Evolutionary conservation across 2,797 vertebrate genomes (phyloP).

Genomic region (Dallia pectoralis): DNA sequence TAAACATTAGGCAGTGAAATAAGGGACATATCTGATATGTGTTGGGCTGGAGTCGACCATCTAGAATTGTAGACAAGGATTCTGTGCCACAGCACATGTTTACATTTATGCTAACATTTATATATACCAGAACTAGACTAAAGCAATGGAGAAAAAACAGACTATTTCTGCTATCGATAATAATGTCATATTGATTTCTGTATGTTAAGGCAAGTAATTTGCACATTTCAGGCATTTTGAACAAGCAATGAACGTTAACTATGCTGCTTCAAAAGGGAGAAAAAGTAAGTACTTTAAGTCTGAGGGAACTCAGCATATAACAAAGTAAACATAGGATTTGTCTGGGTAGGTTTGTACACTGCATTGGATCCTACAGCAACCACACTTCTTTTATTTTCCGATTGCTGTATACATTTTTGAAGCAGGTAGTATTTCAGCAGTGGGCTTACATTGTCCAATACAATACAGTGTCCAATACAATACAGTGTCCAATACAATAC

Average conservation of each 20-base stretch:
- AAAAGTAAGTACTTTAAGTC: slow-evolving; percentile 8
- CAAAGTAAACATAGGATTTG: not conserved
- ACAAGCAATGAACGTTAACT: slow-evolving; percentile 14
- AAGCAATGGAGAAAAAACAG: not conserved
- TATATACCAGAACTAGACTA: not conserved
- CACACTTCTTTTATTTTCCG: not conserved
- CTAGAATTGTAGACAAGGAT: slow-evolving; percentile 9
- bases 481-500: too few species aligned
- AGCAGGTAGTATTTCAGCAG: not conserved
- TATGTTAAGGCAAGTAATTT: slow-evolving; percentile 8
- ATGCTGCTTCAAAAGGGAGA: slow-evolving; percentile 9
- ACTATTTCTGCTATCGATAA: slow-evolving; percentile 12
- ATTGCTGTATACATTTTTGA: not conserved
- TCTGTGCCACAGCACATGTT: not conserved
- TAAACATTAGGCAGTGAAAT: slow-evolving; percentile 49
- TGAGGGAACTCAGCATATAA: not conserved
- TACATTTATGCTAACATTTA: not conserved
- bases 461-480: too few species aligned
- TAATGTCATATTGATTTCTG: slow-evolving; percentile 8
- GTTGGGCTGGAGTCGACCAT: slow-evolving; percentile 23
- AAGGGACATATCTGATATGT: slow-evolving; percentile 28
- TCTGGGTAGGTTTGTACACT: not conserved
- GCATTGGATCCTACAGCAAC: not conserved
- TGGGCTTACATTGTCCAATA: not conserved
- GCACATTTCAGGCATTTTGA: not conserved